phyloP scores from a whole-genome alignment of 2,113 vertebrate species.

The Manacus vitellinus region DNA sequence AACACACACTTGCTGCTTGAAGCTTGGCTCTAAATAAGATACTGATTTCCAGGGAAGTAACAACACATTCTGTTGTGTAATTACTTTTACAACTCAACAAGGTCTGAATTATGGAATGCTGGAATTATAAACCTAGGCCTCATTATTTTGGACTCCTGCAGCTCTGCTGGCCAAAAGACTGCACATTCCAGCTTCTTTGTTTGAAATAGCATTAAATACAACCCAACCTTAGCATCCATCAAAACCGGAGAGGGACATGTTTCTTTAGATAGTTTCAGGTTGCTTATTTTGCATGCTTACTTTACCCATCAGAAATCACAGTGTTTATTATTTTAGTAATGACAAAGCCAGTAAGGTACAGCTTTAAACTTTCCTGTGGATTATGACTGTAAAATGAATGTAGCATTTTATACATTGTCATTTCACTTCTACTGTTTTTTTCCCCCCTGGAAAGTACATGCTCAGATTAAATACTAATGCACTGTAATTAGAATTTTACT shows the following conservation, averaged over 20 bases:
- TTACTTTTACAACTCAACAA: conserved; percentile 18
- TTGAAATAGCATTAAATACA: neutral
- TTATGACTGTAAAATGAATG: neutral
- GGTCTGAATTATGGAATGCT: neutral
- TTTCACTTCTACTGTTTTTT: neutral
- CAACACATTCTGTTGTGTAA: neutral
- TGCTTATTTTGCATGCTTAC: neutral
- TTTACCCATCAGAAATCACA: neutral
- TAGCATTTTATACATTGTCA: neutral
- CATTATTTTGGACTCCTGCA: neutral
- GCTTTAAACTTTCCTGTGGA: neutral
- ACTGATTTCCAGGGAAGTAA: neutral
- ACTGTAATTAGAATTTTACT: conserved; percentile 2
- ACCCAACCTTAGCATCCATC: neutral
- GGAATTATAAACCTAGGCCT: neutral
- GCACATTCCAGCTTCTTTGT: neutral
- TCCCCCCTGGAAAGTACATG: neutral
- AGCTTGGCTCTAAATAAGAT: neutral
- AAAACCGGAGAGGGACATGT: neutral
- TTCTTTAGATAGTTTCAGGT: neutral
- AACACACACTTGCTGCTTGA: neutral
- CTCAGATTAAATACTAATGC: neutral
- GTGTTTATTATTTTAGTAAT: neutral
- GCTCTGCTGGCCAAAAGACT: neutral
- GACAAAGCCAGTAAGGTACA: neutral